These are phyloP conservation scores for Clupea harengus DNA, from an alignment of 2,113 vertebrate genomes.

Conservation along the genomic window DNA sequence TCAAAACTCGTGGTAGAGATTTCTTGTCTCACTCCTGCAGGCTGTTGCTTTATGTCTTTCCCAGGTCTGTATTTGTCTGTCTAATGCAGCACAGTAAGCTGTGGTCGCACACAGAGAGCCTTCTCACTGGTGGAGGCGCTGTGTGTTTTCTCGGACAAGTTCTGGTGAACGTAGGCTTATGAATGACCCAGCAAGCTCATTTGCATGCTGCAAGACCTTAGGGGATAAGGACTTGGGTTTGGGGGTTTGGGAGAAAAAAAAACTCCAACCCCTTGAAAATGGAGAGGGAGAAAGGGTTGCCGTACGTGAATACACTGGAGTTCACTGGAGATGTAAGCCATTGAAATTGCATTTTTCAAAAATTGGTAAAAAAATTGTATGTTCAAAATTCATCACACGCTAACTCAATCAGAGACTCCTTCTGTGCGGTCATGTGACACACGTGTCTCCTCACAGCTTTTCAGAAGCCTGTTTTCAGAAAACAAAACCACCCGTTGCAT, in stretches of 20 bases:
- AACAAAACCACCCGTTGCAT: constrained; percentile 65
- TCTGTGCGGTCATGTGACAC: not conserved
- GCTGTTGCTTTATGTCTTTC: constrained; percentile 26
- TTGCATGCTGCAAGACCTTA: constrained; percentile 55
- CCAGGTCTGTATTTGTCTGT: constrained; percentile 43
- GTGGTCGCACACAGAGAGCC: constrained; percentile 44
- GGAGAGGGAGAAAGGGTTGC: constrained; percentile 20
- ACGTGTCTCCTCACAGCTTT: constrained; percentile 51
- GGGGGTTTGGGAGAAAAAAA: not conserved
- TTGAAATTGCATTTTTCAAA: not conserved
- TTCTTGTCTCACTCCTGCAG: constrained; percentile 25
- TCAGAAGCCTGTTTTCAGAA: constrained; percentile 43
- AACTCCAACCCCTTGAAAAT: not conserved
- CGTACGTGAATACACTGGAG: not conserved
- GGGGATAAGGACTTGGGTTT: constrained; percentile 37
- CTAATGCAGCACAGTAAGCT: constrained; percentile 43
- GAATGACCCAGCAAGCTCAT: constrained; percentile 54
- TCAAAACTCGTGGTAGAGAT: not conserved
- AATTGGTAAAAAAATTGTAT: not conserved
- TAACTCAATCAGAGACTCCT: not conserved
- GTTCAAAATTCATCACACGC: not conserved
- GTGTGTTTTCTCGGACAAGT: constrained; percentile 56
- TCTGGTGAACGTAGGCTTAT: constrained; percentile 49
- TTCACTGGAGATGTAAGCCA: not conserved
- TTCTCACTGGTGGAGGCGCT: constrained; percentile 51